Base-by-base conservation (phyloP, 2,797 vertebrate species). In the Delichon dasypus region DNA sequence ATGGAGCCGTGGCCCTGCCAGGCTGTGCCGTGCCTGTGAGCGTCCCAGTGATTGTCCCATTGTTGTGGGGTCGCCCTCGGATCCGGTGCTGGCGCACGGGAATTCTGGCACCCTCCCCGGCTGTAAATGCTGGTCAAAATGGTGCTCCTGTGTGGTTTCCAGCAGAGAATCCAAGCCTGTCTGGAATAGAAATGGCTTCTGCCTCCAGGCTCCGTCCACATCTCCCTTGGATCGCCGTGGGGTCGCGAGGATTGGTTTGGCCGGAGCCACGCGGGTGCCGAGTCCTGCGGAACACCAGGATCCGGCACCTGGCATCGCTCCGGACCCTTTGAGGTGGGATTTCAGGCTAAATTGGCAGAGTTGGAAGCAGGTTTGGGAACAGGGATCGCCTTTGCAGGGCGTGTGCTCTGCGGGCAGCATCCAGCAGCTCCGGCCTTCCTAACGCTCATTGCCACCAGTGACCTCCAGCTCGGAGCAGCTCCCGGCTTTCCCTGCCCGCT, bases 161-260 rank as follows among this genome's bases (percentile, higher is more conserved):
- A 34, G 1, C 12, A 5, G 29, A 13, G 42, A 68, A 85, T 54
- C 61, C 34, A 22, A 57, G 12, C 30, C 27, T 7, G 4, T 51
- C 34, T 14, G 11, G 36, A 38, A 16, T 1, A 10, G 32, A 32
- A 74, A 42, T 9, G 40, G 57, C 15, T 88, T 60, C 77, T 87
- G 91, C 40, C 81, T 65, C 71, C 14, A 2, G 14, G 29, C 30
- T 50, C 54, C 1, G 0, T n/a, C 48, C 50, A 1, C 0, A 0
- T 47, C 64, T 16, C 64, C 0, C 0, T 1, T 30, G 88, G 44
- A 5, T 50, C 11, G 5, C 44, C 2, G 0, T 0, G 8, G 44
- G 36, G 7, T 54, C 0, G 0, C 5, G 1, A 53, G n/a, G 51
- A 7, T 51, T 4, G 78, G 29, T 72, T 78, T 50, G 71, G 19